Conservation (phyloP, 2,888 invertebrate genomes). For the Uropetala carovei region DNA sequence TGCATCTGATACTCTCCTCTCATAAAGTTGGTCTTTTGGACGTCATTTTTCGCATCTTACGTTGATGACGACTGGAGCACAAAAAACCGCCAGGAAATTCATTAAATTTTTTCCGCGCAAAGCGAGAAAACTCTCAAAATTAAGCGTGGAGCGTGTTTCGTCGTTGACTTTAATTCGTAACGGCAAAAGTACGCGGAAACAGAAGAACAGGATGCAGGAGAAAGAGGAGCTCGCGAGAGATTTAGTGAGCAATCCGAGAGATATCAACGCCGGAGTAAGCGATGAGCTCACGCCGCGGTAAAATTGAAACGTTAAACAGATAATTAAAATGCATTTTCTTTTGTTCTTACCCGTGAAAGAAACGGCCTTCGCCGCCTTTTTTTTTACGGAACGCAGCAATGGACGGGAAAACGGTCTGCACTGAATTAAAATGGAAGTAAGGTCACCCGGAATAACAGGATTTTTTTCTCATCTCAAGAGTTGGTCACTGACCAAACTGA, state of each 20-base stretch:
- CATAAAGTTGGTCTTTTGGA: neutral
- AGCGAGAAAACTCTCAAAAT: no score
- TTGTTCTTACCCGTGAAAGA: neutral
- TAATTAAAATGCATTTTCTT: neutral
- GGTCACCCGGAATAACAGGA: neutral
- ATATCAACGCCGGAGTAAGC: neutral
- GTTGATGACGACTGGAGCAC: neutral
- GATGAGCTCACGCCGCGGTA: neutral
- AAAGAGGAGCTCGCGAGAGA: neutral
- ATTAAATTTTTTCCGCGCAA: no score
- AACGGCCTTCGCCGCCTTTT: neutral
- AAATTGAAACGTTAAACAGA: neutral
- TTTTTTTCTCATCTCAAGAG: neutral
- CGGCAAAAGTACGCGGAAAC: no score
- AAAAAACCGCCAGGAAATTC: no score
- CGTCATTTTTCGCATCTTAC: neutral
- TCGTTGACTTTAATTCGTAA: neutral
- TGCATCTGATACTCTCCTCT: neutral
- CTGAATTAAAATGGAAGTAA: neutral
- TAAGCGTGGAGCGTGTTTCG: neutral
- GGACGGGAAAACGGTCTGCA: neutral
- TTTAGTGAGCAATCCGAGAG: neutral
- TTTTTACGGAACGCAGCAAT: neutral
- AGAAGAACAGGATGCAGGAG: neutral
- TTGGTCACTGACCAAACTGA: constrained; percentile 31